A percentile compares a stretch with the other conserved stretches of the same genome.
phyloP scores from a whole-genome alignment of 1,140 invertebrate species.

The Globodera rostochiensis region DNA sequence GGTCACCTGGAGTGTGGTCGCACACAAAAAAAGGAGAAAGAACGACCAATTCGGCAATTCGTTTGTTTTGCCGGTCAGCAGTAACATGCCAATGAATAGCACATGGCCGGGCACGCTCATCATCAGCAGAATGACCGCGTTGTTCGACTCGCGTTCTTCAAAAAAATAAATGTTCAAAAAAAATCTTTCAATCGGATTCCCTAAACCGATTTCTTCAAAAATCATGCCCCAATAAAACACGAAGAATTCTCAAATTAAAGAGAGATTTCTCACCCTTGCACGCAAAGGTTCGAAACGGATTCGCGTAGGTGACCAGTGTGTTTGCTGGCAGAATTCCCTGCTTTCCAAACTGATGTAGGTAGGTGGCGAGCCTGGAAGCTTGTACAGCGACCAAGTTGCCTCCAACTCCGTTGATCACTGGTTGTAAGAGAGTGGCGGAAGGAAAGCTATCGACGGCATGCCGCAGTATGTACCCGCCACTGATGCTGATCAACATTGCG shows the following conservation, averaged over 20 bases:
- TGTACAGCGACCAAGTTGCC: slow-evolving; percentile 86
- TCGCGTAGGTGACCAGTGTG: slow-evolving; percentile 74
- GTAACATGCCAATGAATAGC: slow-evolving; percentile 83
- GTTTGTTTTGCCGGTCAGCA: slow-evolving; percentile 73
- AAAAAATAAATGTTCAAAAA: slow-evolving; percentile 23
- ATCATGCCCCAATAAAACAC: no score
- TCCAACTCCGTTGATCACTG: slow-evolving; percentile 87
- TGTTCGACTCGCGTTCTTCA: slow-evolving; percentile 73
- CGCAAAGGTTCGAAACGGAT: slow-evolving; percentile 74
- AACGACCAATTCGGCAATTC: slow-evolving; percentile 70
- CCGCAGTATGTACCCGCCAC: slow-evolving; percentile 71
- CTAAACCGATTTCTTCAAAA: no score
- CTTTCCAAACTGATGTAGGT: slow-evolving; percentile 75
- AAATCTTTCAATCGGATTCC: no score
- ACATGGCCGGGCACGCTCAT: slow-evolving; percentile 85
- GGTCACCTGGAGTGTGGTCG: slow-evolving; percentile 37
- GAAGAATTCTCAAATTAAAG: no score
- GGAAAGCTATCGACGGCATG: slow-evolving; percentile 78
- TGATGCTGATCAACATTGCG: slow-evolving; percentile 43
- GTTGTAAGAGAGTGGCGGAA: slow-evolving; percentile 82
- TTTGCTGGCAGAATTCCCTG: slow-evolving; percentile 76
- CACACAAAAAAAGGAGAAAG: slow-evolving; percentile 37
- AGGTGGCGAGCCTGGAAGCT: slow-evolving; percentile 86
- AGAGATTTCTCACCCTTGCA: slow-evolving; percentile 72
- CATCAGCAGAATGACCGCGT: slow-evolving; percentile 79